These are phyloP conservation scores for Lampris incognitus DNA, from an alignment of 2,113 vertebrate species.

Conservation along the genomic window DNA sequence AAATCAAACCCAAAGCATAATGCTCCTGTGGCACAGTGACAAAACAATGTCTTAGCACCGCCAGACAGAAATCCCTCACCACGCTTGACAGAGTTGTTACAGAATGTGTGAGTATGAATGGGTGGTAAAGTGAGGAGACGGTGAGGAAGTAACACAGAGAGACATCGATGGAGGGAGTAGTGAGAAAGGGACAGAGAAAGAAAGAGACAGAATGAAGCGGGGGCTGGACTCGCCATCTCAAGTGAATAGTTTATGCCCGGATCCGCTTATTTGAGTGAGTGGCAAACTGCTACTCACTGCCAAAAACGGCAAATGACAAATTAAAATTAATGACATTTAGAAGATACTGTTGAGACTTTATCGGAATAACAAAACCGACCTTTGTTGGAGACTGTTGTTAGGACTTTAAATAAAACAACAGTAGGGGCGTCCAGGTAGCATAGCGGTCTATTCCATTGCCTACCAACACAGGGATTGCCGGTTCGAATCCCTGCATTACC, in stretches of 20 bases:
- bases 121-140: constrained; percentile 27
- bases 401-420: not conserved
- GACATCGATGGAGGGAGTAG: not conserved
- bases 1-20: constrained; percentile 56
- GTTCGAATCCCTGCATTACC: too few species aligned
- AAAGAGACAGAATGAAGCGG: not conserved
- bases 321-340: constrained; percentile 70
- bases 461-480: too few species aligned
- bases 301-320: constrained; percentile 52
- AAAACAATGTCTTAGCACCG: constrained; percentile 45
- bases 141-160: not conserved
- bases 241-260: constrained; percentile 17
- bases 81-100: constrained; percentile 42
- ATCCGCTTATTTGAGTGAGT: constrained; percentile 32
- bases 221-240: constrained; percentile 23
- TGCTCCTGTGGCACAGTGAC: constrained; percentile 37
- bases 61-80: constrained; percentile 57
- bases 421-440: too few species aligned
- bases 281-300: constrained; percentile 37
- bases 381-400: constrained; percentile 34
- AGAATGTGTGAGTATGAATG: constrained; percentile 25
- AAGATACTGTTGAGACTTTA: constrained; percentile 58
- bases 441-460: too few species aligned
- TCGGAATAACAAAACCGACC: constrained; percentile 49
- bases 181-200: not conserved